Conservation (phyloP, 2,113 vertebrate species). For the Irena cyanogastra region DNA sequence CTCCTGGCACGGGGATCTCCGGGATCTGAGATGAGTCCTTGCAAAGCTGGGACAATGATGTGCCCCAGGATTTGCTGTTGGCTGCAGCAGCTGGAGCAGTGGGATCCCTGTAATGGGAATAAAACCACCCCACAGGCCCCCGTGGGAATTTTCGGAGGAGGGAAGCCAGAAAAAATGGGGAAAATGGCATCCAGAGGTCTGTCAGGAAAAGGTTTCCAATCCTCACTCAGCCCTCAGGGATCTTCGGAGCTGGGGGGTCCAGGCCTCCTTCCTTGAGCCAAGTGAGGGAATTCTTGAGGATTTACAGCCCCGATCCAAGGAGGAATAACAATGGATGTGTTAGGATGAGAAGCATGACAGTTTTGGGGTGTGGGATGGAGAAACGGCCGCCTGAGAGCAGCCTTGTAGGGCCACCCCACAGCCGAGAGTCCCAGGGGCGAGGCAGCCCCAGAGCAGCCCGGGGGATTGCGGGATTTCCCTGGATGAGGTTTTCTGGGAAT, state of each 20-base stretch:
- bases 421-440: fast-evolving
- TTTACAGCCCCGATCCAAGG: background rate
- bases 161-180: background rate
- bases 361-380: fast-evolving
- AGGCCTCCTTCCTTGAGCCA: background rate
- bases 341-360: no score
- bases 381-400: fast-evolving
- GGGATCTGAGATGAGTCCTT: background rate
- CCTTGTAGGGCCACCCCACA: background rate
- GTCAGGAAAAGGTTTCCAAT: background rate
- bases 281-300: background rate
- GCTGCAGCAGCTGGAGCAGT: background rate
- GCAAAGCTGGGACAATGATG: fast-evolving
- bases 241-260: background rate
- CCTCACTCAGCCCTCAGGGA: background rate
- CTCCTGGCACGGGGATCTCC: background rate
- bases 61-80: fast-evolving
- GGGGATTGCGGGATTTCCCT: fast-evolving
- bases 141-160: background rate
- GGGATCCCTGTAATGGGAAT: background rate
- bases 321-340: background rate
- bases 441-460: no score
- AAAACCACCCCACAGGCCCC: background rate
- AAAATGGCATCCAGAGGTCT: background rate
- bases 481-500: background rate